These are phyloP conservation scores for Dryocosmus kuriphilus DNA, from an alignment of 2,888 invertebrate species.

Conservation along the genomic window DNA sequence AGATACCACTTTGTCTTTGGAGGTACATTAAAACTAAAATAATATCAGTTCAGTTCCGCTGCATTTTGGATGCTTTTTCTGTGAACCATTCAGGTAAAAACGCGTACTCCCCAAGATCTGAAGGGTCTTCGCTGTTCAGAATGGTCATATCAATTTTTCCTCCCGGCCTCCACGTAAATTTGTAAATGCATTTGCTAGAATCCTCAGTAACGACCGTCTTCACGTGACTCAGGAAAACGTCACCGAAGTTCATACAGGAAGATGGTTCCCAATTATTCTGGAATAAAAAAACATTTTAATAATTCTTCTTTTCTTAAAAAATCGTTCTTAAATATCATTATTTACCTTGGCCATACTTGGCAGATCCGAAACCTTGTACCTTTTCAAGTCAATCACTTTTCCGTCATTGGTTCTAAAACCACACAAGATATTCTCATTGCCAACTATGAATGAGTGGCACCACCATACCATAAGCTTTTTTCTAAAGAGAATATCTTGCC, in stretches of 20 bases:
- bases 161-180: conserved; percentile 63
- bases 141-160: conserved; percentile 36
- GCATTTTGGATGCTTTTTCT: conserved; percentile 16
- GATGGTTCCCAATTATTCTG: conserved; percentile 81
- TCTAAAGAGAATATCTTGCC: conserved; percentile 81
- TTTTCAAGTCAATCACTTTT: conserved; percentile 81
- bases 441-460: conserved; percentile 87
- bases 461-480: conserved; percentile 85
- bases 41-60: background rate
- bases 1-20: too few species aligned
- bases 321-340: background rate
- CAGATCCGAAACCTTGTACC: conserved; percentile 79
- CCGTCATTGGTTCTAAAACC: conserved; percentile 86
- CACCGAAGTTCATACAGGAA: conserved; percentile 84
- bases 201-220: conserved; percentile 72
- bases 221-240: conserved; percentile 81
- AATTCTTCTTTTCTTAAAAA: background rate
- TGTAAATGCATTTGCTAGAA: conserved; percentile 63
- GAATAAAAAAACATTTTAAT: conserved; percentile 59
- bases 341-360: conserved; percentile 78
- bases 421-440: conserved; percentile 83
- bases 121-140: conserved; percentile 21
- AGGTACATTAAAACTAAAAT: background rate
- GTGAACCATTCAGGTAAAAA: conserved; percentile 54
- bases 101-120: conserved; percentile 19